Conservation (phyloP, 1,140 invertebrate species). For the Fopius arisanus region DNA sequence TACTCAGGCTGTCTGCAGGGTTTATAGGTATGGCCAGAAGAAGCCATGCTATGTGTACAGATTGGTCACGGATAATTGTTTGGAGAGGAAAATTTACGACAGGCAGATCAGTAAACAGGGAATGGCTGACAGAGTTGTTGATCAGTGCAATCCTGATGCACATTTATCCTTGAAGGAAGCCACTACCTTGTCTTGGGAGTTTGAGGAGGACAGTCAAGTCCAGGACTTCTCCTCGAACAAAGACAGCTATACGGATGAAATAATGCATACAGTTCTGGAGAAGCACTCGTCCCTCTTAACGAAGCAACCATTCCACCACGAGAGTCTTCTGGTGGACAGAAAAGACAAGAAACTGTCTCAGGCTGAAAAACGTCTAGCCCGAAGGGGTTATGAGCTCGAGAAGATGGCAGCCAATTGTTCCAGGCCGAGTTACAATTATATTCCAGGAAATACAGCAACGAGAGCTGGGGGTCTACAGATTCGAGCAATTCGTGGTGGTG, state of each 20-base stretch:
- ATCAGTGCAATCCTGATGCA: slow-evolving; percentile 97
- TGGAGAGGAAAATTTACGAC: slow-evolving; percentile 98
- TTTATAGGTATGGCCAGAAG: slow-evolving; percentile 94
- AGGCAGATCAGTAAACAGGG: slow-evolving; percentile 97
- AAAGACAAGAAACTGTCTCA: slow-evolving; percentile 96
- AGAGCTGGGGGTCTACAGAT: slow-evolving; percentile 61
- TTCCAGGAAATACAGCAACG: slow-evolving; percentile 62
- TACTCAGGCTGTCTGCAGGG: slow-evolving; percentile 96
- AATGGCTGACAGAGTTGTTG: slow-evolving; percentile 96
- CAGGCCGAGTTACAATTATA: slow-evolving; percentile 61
- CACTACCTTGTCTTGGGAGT: slow-evolving; percentile 91
- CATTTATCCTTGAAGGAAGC: slow-evolving; percentile 95
- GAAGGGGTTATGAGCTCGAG: slow-evolving; percentile 92
- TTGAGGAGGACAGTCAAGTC: slow-evolving; percentile 81
- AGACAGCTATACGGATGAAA: slow-evolving; percentile 81
- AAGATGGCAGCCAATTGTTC: slow-evolving; percentile 81
- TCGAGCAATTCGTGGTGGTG: slow-evolving; percentile 57
- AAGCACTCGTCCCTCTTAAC: slow-evolving; percentile 76
- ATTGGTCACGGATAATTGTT: slow-evolving; percentile 94
- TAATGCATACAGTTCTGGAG: slow-evolving; percentile 79
- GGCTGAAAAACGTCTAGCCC: slow-evolving; percentile 92
- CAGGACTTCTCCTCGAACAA: slow-evolving; percentile 75
- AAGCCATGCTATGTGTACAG: slow-evolving; percentile 96
- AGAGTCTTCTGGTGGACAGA: slow-evolving; percentile 92
- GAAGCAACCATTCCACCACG: slow-evolving; percentile 95